Evolutionary conservation across 2,888 invertebrate genomes (phyloP).

Genomic region (Agrotis segetum): DNA sequence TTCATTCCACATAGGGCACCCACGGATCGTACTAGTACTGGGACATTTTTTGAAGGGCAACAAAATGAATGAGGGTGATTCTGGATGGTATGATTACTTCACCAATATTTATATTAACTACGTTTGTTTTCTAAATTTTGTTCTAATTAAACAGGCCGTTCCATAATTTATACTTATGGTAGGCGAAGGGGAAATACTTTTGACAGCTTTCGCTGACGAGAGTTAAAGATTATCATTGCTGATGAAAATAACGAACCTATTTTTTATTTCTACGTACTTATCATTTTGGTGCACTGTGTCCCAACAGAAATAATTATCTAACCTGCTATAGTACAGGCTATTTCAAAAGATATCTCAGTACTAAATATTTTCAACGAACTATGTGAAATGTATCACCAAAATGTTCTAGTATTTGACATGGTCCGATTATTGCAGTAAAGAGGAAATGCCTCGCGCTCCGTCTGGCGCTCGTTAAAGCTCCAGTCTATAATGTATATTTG

Average conservation of each 20-base stretch:
- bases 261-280: neutral
- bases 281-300: neutral
- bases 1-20: too few species aligned
- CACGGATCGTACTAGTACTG: too few species aligned
- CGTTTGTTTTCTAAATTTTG: too few species aligned
- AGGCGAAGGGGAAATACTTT: too few species aligned
- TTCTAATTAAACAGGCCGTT: too few species aligned
- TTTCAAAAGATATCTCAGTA: neutral
- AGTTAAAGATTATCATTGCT: neutral
- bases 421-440: constrained; percentile 6
- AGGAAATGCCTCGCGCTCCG: constrained; percentile 50
- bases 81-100: too few species aligned
- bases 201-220: too few species aligned
- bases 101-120: too few species aligned
- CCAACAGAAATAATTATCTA: neutral
- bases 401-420: neutral
- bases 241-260: neutral
- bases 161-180: too few species aligned
- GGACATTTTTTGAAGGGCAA: too few species aligned
- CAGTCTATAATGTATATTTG: constrained; percentile 3
- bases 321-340: neutral
- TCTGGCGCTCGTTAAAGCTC: constrained; percentile 36
- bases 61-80: too few species aligned
- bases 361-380: neutral
- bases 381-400: neutral